phyloP scores from a whole-genome alignment of 37 sponge, comb jelly and placozoan species.

The Aphrocallistes beatrix region DNA sequence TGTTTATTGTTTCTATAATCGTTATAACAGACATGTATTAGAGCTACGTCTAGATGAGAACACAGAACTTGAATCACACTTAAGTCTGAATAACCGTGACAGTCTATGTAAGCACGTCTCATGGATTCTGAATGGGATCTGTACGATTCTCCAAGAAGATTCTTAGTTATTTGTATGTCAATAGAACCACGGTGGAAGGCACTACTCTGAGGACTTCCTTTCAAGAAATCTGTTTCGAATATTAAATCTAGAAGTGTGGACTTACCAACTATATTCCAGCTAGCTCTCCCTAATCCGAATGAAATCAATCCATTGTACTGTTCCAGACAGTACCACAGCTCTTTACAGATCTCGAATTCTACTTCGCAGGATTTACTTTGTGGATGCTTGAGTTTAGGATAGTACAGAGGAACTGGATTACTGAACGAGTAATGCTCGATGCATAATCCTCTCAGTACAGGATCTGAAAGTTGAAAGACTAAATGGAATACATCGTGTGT shows the following conservation, averaged over 20 bases:
- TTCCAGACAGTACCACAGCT: not conserved
- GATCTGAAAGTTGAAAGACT: not conserved
- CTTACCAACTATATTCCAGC: not conserved
- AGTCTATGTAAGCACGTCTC: not conserved
- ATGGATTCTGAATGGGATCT: not conserved
- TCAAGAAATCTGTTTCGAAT: not conserved
- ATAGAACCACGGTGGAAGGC: not conserved
- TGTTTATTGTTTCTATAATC: too few species aligned
- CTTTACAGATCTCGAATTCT: not conserved
- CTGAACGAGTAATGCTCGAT: conserved; percentile 16
- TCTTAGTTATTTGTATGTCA: not conserved
- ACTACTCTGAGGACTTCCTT: not conserved
- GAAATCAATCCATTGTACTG: not conserved
- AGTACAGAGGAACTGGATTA: conserved; percentile 4
- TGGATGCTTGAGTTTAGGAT: not conserved
- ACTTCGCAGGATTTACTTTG: not conserved
- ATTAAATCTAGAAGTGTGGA: not conserved
- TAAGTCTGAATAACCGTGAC: not conserved
- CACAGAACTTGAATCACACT: not conserved
- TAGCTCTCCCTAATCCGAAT: conserved; percentile 12
- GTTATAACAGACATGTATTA: not conserved
- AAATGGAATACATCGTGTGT: not conserved
- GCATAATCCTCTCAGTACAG: not conserved
- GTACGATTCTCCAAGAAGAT: not conserved
- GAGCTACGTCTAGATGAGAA: not conserved